Conservation (phyloP, 2,797 vertebrate species). For the Amazona ochrocephala region DNA sequence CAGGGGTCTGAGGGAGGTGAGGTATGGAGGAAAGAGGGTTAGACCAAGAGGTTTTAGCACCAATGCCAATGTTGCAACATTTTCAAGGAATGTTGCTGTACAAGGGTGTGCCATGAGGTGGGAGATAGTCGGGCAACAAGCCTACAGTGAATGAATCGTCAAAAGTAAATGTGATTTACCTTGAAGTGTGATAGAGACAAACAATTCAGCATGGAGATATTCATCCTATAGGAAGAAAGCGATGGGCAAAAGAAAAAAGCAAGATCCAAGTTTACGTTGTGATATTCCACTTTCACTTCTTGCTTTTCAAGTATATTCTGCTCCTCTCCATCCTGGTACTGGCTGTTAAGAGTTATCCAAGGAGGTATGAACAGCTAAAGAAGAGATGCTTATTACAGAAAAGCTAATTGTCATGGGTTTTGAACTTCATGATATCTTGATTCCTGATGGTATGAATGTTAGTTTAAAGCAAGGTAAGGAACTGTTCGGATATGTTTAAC, state of each 20-base stretch:
- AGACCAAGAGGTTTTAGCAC: background rate
- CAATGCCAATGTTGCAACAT: background rate
- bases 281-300: background rate
- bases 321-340: background rate
- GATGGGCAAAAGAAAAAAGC: background rate
- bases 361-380: background rate
- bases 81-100: background rate
- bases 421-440: background rate
- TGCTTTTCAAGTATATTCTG: background rate
- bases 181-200: background rate
- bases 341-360: background rate
- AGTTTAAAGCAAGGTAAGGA: background rate
- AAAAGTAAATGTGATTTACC: background rate
- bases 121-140: rapidly evolving
- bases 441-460: background rate
- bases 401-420: background rate
- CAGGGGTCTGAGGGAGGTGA: background rate
- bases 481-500: background rate
- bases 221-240: background rate
- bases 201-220: background rate
- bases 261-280: background rate
- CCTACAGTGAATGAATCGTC: background rate
- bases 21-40: background rate
- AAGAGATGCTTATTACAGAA: background rate
- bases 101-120: background rate